These are phyloP conservation scores for Scaptomyza tumidula DNA, from an alignment of 2,888 invertebrate genomes.

Conservation along the genomic window DNA sequence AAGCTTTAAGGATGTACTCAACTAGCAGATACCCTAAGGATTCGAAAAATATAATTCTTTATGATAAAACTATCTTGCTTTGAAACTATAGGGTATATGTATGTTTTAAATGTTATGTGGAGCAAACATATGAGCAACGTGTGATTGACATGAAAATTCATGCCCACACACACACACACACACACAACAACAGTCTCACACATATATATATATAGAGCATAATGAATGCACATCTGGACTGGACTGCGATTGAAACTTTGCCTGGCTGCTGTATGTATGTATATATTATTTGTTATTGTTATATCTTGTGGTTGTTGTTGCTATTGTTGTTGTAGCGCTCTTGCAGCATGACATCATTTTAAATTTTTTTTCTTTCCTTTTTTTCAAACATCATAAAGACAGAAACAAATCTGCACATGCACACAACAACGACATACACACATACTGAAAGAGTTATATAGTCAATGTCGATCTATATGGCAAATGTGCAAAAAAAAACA, in stretches of 20 bases:
- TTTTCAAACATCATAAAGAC: constrained; percentile 64
- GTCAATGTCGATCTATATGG: constrained; percentile 22
- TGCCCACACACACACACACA: constrained; percentile 35
- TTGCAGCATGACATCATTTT: constrained; percentile 80
- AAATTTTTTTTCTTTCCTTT: background rate
- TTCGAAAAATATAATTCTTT: too few species aligned
- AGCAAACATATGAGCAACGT: constrained; percentile 71
- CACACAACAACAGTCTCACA: background rate
- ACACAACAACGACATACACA: constrained; percentile 28
- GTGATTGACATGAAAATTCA: constrained; percentile 75
- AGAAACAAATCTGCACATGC: constrained; percentile 66
- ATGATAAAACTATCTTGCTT: background rate
- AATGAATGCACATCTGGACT: constrained; percentile 76
- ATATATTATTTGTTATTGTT: constrained; percentile 34
- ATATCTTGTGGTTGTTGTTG: constrained; percentile 18
- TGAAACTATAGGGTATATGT: constrained; percentile 47
- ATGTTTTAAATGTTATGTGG: constrained; percentile 51
- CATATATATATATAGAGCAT: constrained; percentile 56
- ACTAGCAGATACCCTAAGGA: constrained; percentile 26
- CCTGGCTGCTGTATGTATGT: constrained; percentile 6
- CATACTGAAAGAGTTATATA: background rate
- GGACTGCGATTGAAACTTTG: constrained; percentile 40
- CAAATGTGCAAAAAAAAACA: constrained; percentile 2
- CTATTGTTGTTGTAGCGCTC: constrained; percentile 62
- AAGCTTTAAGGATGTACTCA: background rate